These are phyloP conservation scores for Melangyna quadrimaculata DNA, from an alignment of 2,888 invertebrate species.

Conservation along the genomic window DNA sequence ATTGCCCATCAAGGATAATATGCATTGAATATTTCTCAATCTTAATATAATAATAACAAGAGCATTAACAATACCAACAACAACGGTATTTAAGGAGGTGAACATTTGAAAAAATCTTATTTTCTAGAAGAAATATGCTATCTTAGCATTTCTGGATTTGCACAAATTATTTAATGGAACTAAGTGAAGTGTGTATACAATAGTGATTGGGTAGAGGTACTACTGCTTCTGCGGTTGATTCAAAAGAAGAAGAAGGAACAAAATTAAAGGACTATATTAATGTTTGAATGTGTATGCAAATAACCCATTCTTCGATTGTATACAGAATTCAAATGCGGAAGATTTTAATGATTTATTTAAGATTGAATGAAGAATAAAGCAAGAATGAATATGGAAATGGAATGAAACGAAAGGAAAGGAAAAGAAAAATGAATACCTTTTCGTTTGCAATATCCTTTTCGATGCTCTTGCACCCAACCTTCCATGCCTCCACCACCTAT, in stretches of 20 bases:
- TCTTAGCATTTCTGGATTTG: conserved; percentile 22
- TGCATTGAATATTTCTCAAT: background rate
- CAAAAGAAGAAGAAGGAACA: conserved; percentile 27
- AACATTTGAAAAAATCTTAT: background rate
- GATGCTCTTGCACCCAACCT: too few species aligned
- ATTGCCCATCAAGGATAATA: too few species aligned
- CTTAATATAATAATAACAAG: too few species aligned
- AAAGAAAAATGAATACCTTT: background rate
- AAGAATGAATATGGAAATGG: background rate
- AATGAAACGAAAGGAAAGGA: too few species aligned
- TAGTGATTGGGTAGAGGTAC: background rate
- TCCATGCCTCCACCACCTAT: background rate
- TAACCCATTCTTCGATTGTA: conserved; percentile 32
- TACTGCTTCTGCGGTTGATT: background rate
- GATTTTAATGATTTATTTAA: too few species aligned
- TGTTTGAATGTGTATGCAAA: conserved; percentile 60
- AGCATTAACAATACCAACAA: too few species aligned
- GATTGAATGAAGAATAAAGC: conserved; percentile 50
- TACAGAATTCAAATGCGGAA: too few species aligned
- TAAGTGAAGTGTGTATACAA: too few species aligned
- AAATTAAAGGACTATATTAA: conserved; percentile 64
- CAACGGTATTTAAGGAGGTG: too few species aligned
- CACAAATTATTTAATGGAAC: background rate
- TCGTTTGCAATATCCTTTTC: background rate
- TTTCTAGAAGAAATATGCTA: conserved; percentile 9